Evolutionary conservation across 1,140 invertebrate species (phyloP), one percentile per base, ranked within the genome.

Genomic region (Pseudachorutes palmiensis): DNA sequence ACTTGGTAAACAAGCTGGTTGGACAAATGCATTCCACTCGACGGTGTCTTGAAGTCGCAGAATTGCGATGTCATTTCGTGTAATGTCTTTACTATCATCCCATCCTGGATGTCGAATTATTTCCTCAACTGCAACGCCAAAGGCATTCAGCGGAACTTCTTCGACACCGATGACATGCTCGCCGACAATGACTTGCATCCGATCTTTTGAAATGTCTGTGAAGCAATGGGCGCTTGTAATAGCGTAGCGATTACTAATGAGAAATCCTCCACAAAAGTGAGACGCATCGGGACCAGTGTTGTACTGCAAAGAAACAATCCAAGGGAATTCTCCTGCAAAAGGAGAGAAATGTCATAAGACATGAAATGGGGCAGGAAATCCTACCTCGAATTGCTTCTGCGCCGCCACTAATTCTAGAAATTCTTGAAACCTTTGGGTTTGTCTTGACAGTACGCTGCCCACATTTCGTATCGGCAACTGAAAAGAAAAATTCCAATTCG

Each of bases 211-310:
- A 29, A 63, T 2, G 9, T 28, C 12, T 29, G 22, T 61, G 28
- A 19, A 28, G 28, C 61, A 63, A 29, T 63, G 61, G 14, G 61
- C 61, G 5, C 31, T 36, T 5, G 61, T 31, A 26, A 63, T 26
- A 14, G 28, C 61, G 26, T 41, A 45, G 32, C 33, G 41, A 28
- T 48, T 41, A 26, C 28, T 63, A n/a, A 63, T 48, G 3, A 63
- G 41, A 29, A 63, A 63, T 22, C 61, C 61, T 45, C 61, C 61
- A 48, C 61, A 63, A 48, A 63, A 63, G 29, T 63, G 61, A 12
- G 61, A 36, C 24, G 16, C 2, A 14, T 30, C 59, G 9, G 12
- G 24, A 5, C 30, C 30, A 14, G 30, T 26, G 12, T 3, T 26
- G 24, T 5, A 63, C 26, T 63, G 61, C 9, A 63, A 14, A 3